A percentile compares a stretch with the other conserved stretches of the same genome.
phyloP scores from a whole-genome alignment of 92 coral and sea anemone species.

The Phymanthus crucifer region DNA sequence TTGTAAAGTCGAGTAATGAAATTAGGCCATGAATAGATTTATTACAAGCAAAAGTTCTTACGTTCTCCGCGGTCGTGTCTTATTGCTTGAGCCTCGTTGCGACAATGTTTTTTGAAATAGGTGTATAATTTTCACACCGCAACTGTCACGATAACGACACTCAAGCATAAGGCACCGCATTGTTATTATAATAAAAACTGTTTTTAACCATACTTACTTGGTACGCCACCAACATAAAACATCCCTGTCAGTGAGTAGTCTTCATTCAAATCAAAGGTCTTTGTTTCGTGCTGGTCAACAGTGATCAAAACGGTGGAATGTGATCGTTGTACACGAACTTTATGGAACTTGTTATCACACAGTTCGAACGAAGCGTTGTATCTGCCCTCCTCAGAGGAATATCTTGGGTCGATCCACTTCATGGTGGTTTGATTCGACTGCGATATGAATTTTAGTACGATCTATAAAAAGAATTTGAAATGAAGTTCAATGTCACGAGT shows the following conservation, averaged over 20 bases:
- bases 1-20: too few species aligned
- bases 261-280: conserved; percentile 33
- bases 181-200: background rate
- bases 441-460: conserved; percentile 59
- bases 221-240: conserved; percentile 91
- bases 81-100: too few species aligned
- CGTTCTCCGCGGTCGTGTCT: too few species aligned
- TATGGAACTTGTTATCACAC: conserved; percentile 87
- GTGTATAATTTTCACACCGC: too few species aligned
- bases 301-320: conserved; percentile 42
- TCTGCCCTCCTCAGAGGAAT: conserved; percentile 51
- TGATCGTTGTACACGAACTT: conserved; percentile 51
- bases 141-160: too few species aligned
- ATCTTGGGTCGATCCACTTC: conserved; percentile 83
- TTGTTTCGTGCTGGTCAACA: conserved; percentile 57
- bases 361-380: conserved; percentile 82
- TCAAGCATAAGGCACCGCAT: too few species aligned
- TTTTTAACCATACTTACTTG: conserved; percentile 54
- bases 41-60: too few species aligned
- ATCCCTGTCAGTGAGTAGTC: conserved; percentile 56
- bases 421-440: conserved; percentile 50
- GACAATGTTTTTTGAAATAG: too few species aligned
- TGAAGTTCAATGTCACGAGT: too few species aligned
- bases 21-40: too few species aligned
- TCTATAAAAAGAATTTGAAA: conserved; percentile 42